Evolutionary conservation across 2,113 vertebrate species (phyloP), one percentile per base, ranked within the genome.

Genomic region (Leiothrix lutea): DNA sequence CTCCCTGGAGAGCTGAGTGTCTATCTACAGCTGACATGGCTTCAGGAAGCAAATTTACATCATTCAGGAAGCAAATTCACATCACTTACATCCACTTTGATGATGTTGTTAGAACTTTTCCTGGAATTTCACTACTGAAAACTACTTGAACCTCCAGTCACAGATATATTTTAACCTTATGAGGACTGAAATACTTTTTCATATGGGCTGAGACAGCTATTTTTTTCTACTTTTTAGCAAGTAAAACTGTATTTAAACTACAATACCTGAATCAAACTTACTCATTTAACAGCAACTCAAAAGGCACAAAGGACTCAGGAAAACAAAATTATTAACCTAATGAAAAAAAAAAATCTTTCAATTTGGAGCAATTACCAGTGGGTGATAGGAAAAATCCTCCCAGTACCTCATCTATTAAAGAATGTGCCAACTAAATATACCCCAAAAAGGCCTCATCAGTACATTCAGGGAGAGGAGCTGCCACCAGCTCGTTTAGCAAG

Each of bases 401-500:
- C 29, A 31, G 47, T 82, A 24, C 35, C 80, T 91, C 36, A 87
- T 35, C n/a, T 61, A 51, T 82, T 88, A 85, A 74, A 84, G 75
- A 92, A 86, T 24, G 8, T 51, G 28, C 28, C 69, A 47, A 56
- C 42, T 81, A 94, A 80, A 65, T 9, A 44, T 8, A 69, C 9
- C 74, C 31, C 28, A 58, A 44, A 80, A 73, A 11, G 1, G 5
- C 65, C 62, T 90, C 42, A n/a, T 50, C 25, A 42, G 84, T 17
- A 2, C 54, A 80, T 79, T 71, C 24, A 86, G 80, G 91, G 45
- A 57, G 69, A 73, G 33, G 53, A 92, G 38, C 56, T 90, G 75
- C 85, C 83, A 67, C 90, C 60, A 48, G 14, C 80, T 97, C 87
- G 38, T 92, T 96, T 64, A 92, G 90, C 77, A 91, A 35, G 77